Base-by-base conservation (phyloP, 1,140 invertebrate species). In the Drosophila equinoxialis region DNA sequence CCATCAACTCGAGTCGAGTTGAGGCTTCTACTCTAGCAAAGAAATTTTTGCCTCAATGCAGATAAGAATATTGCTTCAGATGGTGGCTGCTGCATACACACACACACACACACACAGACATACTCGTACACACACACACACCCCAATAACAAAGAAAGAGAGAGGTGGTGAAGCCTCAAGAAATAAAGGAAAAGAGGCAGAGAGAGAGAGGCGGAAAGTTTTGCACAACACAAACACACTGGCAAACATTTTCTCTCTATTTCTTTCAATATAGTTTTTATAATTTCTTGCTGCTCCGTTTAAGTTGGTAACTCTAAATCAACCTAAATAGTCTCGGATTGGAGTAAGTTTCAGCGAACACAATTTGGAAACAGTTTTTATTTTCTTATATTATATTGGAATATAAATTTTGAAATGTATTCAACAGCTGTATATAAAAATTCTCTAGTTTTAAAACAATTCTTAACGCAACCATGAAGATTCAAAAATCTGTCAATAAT, bases 51-150 rank as follows among this genome's bases (percentile, higher is more conserved):
- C 77, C 68, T 84, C 77, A 80, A 74, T 87, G 83, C 84, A 87
- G 84, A 87, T 87, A 87, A 89, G 80, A 79, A 83, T 80, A 83
- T 84, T 81, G 58, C 68, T 63, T 68, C 78, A 86, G 77, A 68
- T 74, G 73, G 20, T 51, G 51, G 68, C 59, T 77, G 81, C 65
- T 65, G 65, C 37, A 69, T n/a, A 60, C 6, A 35, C 33, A 35
- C 54, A 68, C 45, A 69, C 23, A 65, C 23, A 4, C 42, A 74
- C 17, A n/a, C n/a, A n/a, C n/a, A n/a, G n/a, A n/a, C n/a, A n/a
- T n/a, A n/a, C n/a, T n/a, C n/a, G n/a, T n/a, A n/a, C n/a, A n/a
- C n/a, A n/a, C n/a, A 65, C 57, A 65, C 20, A 59, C 14, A 4
- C 37, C n/a, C 33, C 17, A 23, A 11, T 20, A 51, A 51, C 17